Conservation (phyloP, 2,888 invertebrate species). For the Drosophila diplacantha region DNA sequence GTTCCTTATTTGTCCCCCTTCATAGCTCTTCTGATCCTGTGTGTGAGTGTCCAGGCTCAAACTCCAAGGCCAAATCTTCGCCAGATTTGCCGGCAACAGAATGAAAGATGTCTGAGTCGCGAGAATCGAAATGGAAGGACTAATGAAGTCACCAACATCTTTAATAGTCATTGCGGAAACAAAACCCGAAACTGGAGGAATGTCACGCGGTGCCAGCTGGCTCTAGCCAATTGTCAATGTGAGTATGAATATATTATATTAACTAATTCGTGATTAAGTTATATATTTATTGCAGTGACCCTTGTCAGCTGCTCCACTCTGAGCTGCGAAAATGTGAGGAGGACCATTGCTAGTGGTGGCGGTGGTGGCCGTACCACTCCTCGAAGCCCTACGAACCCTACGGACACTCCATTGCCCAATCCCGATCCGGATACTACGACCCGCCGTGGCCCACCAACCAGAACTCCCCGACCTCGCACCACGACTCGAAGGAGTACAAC, state of each 20-base stretch:
- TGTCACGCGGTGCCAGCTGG: conserved; percentile 51
- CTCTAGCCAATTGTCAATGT: conserved; percentile 46
- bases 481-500: neutral
- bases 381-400: neutral
- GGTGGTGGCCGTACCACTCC: neutral
- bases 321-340: conserved; percentile 30
- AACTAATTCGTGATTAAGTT: neutral
- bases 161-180: conserved; percentile 45
- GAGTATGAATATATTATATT: conserved; percentile 16
- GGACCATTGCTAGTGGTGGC: neutral
- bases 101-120: conserved; percentile 13
- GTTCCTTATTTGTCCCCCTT: neutral
- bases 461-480: conserved; percentile 1
- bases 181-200: conserved; percentile 37
- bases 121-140: conserved; percentile 27
- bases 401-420: neutral
- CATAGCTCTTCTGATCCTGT: conserved; percentile 10
- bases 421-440: neutral
- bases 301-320: conserved; percentile 36
- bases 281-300: conserved; percentile 39
- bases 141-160: conserved; percentile 31
- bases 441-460: neutral
- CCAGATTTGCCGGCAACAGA: conserved; percentile 21
- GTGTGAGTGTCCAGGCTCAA: conserved; percentile 30
- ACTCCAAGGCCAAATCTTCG: neutral